phyloP scores from a whole-genome alignment of 2,113 vertebrate genomes.

The Sphaerodactylus townsendi region DNA sequence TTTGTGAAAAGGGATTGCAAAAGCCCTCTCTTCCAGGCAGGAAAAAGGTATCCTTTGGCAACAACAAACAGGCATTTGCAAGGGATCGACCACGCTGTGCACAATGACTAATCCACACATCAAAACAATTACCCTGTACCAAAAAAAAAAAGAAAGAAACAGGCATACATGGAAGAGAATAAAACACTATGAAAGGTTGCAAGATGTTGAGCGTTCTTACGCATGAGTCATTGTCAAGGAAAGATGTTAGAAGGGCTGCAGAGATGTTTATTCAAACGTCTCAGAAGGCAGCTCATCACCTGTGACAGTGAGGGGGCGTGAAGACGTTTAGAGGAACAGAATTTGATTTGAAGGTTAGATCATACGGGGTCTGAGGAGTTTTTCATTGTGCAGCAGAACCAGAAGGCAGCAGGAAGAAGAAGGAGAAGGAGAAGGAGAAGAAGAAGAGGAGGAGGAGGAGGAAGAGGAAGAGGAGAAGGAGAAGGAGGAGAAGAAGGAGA shows the following conservation, averaged over 20 bases:
- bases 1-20: no score
- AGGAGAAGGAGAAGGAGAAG: no score
- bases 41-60: not conserved
- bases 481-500: no score
- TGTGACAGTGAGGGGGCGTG: slow-evolving; percentile 31
- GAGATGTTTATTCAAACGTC: slow-evolving; percentile 62
- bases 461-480: no score
- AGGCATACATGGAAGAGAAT: slow-evolving; percentile 49
- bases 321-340: slow-evolving; percentile 26
- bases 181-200: slow-evolving; percentile 54
- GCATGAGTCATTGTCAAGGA: slow-evolving; percentile 52
- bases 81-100: not conserved
- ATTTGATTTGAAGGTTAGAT: slow-evolving; percentile 57
- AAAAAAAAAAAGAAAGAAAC: not conserved
- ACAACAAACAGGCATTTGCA: not conserved
- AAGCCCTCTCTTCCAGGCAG: not conserved
- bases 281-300: slow-evolving; percentile 54
- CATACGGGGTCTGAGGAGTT: slow-evolving; percentile 41
- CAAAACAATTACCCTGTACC: slow-evolving; percentile 40
- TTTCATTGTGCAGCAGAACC: slow-evolving; percentile 30
- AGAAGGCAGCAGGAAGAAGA: no score
- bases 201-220: slow-evolving; percentile 64
- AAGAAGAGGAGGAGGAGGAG: no score
- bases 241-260: slow-evolving; percentile 53
- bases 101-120: not conserved